Percentiles rank a stretch among this genome's conserved stretches.
Evolutionary conservation across 2,888 invertebrate genomes (phyloP).

Genomic region (Acronicta aceris): DNA sequence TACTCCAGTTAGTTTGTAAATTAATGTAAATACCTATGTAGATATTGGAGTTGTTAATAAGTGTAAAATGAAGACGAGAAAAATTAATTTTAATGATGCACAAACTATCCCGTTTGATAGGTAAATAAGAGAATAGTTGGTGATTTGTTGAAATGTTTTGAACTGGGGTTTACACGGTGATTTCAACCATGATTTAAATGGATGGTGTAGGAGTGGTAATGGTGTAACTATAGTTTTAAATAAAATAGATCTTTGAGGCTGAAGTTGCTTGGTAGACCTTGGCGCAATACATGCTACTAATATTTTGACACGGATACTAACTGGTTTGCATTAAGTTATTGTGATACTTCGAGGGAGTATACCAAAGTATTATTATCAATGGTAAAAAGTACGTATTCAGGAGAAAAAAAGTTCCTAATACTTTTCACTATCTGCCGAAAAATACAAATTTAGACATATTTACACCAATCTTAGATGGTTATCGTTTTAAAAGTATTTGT

Average conservation of each 20-base stretch:
- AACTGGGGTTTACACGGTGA: slow-evolving; percentile 23
- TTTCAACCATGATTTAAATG: slow-evolving; percentile 13
- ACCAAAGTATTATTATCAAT: slow-evolving; percentile 77
- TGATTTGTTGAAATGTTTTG: slow-evolving; percentile 32
- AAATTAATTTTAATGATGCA: slow-evolving; percentile 74
- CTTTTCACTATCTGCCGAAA: slow-evolving; percentile 50
- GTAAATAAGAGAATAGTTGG: slow-evolving; percentile 39
- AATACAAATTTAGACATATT: slow-evolving; percentile 47
- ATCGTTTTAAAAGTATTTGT: slow-evolving; percentile 41
- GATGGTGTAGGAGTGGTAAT: slow-evolving; percentile 23
- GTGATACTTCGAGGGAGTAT: slow-evolving; percentile 59
- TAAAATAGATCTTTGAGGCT: slow-evolving; percentile 13
- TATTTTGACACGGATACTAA: slow-evolving; percentile 36
- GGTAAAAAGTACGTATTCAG: slow-evolving; percentile 65
- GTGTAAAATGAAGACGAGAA: slow-evolving; percentile 68
- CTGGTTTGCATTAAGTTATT: slow-evolving; percentile 45
- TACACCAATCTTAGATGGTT: slow-evolving; percentile 40
- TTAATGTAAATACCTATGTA: slow-evolving; percentile 81
- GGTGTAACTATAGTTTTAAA: slow-evolving; percentile 34
- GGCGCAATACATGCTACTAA: slow-evolving; percentile 18
- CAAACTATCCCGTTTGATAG: slow-evolving; percentile 68
- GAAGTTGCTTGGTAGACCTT: slow-evolving; percentile 22
- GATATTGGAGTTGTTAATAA: slow-evolving; percentile 78
- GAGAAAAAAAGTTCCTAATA: slow-evolving; percentile 77
- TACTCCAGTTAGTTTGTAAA: slow-evolving; percentile 80